A percentile compares a stretch with the other conserved stretches of the same genome.
Evolutionary conservation across 2,113 vertebrate genomes (phyloP).

Genomic region (Eupsittula cactorum): DNA sequence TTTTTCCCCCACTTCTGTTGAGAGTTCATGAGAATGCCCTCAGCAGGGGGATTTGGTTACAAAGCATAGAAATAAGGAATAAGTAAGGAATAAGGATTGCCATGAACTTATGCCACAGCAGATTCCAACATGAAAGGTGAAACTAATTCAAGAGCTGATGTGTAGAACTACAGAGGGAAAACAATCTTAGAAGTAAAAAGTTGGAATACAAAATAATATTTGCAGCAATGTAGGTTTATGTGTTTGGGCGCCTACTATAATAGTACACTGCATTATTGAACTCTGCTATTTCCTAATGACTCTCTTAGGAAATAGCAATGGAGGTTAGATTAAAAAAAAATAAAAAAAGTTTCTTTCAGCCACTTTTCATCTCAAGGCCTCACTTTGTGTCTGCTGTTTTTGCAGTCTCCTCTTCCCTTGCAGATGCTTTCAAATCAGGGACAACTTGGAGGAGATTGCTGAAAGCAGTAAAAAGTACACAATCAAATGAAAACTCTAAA

Average conservation of each 20-base stretch:
- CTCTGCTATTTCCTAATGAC: not conserved
- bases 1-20: slow-evolving; percentile 31
- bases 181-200: not conserved
- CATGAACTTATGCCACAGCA: not conserved
- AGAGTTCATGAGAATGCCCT: slow-evolving; percentile 12
- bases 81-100: not conserved
- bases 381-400: not conserved
- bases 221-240: not conserved
- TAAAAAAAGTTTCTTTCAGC: not conserved
- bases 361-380: slow-evolving; percentile 4
- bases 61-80: not conserved
- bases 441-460: not conserved
- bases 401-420: not conserved
- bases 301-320: not conserved
- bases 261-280: not conserved
- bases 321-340: not conserved
- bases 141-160: not conserved
- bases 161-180: not conserved
- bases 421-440: slow-evolving; percentile 8
- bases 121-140: not conserved
- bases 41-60: not conserved
- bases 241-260: not conserved
- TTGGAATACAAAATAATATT: not conserved
- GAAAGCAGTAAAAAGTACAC: not conserved
- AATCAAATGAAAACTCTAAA: slow-evolving; percentile 4